A percentile compares a stretch with the other conserved stretches of the same genome.
phyloP scores from a whole-genome alignment of 1,140 invertebrate genomes.

The Heliconius hermathena region DNA sequence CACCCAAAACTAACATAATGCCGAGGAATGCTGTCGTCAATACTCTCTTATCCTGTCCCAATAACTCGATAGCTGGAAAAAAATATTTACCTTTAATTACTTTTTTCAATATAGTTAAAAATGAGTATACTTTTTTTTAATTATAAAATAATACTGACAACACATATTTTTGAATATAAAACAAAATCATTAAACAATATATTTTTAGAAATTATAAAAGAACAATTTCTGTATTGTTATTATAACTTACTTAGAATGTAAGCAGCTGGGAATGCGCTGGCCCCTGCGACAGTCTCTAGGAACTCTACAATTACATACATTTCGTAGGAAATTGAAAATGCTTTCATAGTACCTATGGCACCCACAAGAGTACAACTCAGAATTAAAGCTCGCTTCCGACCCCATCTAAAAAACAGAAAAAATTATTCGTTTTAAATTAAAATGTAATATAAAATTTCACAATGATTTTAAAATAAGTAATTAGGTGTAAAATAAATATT shows the following conservation, averaged over 20 bases:
- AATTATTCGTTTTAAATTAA: no score
- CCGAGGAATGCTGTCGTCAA: slow-evolving; percentile 70
- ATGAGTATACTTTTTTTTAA: neutral
- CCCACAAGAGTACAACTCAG: slow-evolving; percentile 68
- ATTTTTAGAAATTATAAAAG: neutral
- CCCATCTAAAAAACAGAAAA: slow-evolving; percentile 55
- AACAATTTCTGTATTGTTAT: neutral
- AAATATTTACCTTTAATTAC: slow-evolving; percentile 21
- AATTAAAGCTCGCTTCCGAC: slow-evolving; percentile 65
- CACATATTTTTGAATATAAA: no score
- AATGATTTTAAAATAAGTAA: no score
- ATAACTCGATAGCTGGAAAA: slow-evolving; percentile 68
- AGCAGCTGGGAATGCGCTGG: slow-evolving; percentile 75
- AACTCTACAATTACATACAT: slow-evolving; percentile 87
- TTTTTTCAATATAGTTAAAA: neutral
- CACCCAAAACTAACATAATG: slow-evolving; percentile 65
- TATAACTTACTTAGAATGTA: slow-evolving; percentile 72
- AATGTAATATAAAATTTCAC: no score
- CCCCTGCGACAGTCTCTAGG: slow-evolving; percentile 83
- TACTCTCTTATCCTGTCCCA: slow-evolving; percentile 69
- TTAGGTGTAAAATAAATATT: no score
- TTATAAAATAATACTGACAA: no score
- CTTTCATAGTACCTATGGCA: slow-evolving; percentile 71
- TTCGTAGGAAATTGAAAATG: slow-evolving; percentile 86
- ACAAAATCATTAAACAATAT: neutral